Evolutionary conservation across 2,888 invertebrate genomes (phyloP).

Genomic region (Eupithecia centaureata): DNA sequence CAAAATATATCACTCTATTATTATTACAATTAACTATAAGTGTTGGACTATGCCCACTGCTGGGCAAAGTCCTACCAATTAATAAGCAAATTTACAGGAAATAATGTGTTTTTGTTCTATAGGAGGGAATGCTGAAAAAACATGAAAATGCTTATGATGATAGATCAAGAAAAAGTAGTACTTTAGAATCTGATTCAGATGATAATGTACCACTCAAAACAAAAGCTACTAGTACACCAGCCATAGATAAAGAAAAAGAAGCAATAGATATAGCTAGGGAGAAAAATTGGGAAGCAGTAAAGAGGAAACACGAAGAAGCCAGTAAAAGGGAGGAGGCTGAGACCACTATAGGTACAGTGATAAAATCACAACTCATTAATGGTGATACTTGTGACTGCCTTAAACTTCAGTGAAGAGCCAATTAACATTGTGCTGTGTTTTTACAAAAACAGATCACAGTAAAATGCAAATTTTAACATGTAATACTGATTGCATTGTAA

Average conservation of each 20-base stretch:
- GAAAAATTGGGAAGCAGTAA: constrained; percentile 83
- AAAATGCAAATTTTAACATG: background rate
- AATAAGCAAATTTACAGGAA: too few relatives aligned
- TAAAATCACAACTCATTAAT: background rate
- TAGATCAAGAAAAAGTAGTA: constrained; percentile 73
- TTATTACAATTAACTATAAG: background rate
- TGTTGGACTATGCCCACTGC: too few relatives aligned
- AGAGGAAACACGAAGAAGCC: constrained; percentile 82
- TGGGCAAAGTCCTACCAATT: background rate
- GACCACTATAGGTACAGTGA: constrained; percentile 71
- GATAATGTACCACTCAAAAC: constrained; percentile 76
- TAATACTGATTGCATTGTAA: background rate
- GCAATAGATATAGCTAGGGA: constrained; percentile 82
- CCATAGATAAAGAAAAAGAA: constrained; percentile 78
- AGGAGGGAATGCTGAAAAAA: constrained; percentile 80
- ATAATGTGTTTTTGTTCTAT: constrained; percentile 28
- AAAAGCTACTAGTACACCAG: constrained; percentile 63
- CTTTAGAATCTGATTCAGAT: constrained; percentile 78
- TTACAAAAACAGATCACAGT: background rate
- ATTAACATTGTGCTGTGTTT: background rate
- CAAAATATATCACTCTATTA: background rate
- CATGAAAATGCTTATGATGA: constrained; percentile 70
- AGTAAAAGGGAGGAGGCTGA: constrained; percentile 79
- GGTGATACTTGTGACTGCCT: background rate
- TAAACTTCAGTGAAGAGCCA: background rate